Conservation (phyloP, 2,888 invertebrate genomes). For the Craniophora ligustri region DNA sequence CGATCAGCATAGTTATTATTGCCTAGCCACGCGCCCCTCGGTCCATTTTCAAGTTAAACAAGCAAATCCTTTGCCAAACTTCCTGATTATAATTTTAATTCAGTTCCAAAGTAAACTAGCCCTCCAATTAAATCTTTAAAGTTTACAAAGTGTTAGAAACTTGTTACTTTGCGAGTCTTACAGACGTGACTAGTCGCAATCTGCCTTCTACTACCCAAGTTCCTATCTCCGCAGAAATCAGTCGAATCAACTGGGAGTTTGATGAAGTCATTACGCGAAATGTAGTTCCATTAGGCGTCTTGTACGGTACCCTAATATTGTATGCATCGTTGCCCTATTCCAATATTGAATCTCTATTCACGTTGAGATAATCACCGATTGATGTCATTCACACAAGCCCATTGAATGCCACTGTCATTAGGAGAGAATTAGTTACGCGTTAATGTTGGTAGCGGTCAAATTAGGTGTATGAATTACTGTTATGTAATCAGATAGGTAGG, state of each 20-base stretch:
- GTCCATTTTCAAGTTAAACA: not conserved
- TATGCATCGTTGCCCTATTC: slow-evolving; percentile 48
- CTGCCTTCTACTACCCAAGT: slow-evolving; percentile 38
- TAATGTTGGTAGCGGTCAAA: slow-evolving; percentile 35
- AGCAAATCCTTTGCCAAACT: slow-evolving; percentile 9
- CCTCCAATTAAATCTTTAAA: slow-evolving; percentile 32
- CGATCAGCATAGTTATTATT: no score
- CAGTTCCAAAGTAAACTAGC: slow-evolving; percentile 30
- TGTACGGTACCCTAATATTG: slow-evolving; percentile 39
- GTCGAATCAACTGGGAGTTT: slow-evolving; percentile 19
- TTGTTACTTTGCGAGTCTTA: slow-evolving; percentile 40
- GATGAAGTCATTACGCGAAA: slow-evolving; percentile 45
- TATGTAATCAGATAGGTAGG: slow-evolving; percentile 3
- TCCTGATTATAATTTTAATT: slow-evolving; percentile 28
- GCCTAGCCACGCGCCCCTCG: no score
- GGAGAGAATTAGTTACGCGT: slow-evolving; percentile 45
- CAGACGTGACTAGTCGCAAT: slow-evolving; percentile 40
- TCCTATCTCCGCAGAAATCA: slow-evolving; percentile 41
- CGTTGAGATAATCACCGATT: slow-evolving; percentile 59
- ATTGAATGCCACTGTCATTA: slow-evolving; percentile 55
- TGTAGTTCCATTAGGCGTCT: slow-evolving; percentile 38
- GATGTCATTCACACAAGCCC: slow-evolving; percentile 57
- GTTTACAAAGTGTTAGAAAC: slow-evolving; percentile 42
- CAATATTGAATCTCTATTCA: slow-evolving; percentile 60
- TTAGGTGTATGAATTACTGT: slow-evolving; percentile 31